phyloP scores from a whole-genome alignment of 2,113 vertebrate species.

The Hippocampus zosterae region DNA sequence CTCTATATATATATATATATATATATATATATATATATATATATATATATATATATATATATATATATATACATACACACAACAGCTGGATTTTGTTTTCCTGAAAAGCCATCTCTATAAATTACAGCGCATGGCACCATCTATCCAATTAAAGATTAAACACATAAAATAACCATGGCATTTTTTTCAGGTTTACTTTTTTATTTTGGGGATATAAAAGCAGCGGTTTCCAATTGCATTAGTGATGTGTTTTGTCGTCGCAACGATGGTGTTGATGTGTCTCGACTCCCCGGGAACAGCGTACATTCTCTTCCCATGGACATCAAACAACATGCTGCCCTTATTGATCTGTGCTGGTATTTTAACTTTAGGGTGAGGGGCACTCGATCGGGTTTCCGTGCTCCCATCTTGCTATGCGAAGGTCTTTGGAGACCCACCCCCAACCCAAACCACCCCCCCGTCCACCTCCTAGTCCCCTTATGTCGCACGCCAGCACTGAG shows the following conservation, averaged over 20 bases:
- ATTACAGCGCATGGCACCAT: too few relatives aligned
- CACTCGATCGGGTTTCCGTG: conserved; percentile 61
- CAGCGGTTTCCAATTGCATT: not conserved
- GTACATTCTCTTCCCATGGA: conserved; percentile 17
- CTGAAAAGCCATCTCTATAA: too few relatives aligned
- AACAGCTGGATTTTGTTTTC: too few relatives aligned
- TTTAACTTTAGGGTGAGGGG: conserved; percentile 66
- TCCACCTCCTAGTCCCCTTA: not conserved
- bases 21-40: too few relatives aligned
- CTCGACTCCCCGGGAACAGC: not conserved
- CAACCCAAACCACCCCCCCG: not conserved
- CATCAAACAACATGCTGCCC: conserved; percentile 64
- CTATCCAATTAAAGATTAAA: too few relatives aligned
- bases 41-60: too few relatives aligned
- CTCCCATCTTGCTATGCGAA: conserved; percentile 18
- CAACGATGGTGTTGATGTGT: too few relatives aligned
- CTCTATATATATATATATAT: too few relatives aligned
- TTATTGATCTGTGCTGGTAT: conserved; percentile 70
- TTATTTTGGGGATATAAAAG: not conserved
- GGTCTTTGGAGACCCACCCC: not conserved
- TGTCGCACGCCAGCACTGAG: not conserved
- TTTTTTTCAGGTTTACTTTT: not conserved
- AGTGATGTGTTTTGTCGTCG: not conserved
- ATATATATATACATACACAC: too few relatives aligned
- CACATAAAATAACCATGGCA: too few relatives aligned